Evolutionary conservation across 2,888 invertebrate species (phyloP), one percentile per base, ranked within the genome.

Genomic region (Tetranychus piercei): DNA sequence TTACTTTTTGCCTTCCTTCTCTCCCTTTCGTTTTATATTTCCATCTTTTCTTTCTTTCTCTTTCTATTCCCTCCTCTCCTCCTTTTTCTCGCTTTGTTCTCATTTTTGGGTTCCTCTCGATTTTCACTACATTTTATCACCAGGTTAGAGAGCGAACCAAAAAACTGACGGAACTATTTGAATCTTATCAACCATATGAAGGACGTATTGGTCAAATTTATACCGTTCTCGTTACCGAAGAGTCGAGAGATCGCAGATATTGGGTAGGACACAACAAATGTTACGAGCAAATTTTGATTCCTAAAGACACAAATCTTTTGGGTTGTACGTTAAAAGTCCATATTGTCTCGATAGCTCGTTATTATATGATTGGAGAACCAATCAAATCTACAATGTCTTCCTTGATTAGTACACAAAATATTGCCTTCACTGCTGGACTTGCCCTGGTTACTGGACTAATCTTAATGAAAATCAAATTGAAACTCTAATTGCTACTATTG

Each of bases 181-280:
- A 84, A 74, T 90, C 91, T 0, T 96, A 96, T 82, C 87, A 88
- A 76, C 92, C 94, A 0, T 96, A 95, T 81, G 85, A 85, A 1
- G 86, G 87, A 73, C 78, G 87, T 79, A 80, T 89, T 0, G 90
- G 89, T 1, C 83, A 88, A 78, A 81, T 84, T 0, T 88, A 93
- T 77, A 86, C 88, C 3, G 90, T 96, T 0, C 84, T 99, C 0
- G 92, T 97, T 0, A 96, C 96, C 0, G 99, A 99, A 82, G 83
- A 90, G 74, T 94, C 96, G 0, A 90, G 92, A 82, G 97, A 97
- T 82, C 89, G 89, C 78, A 86, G 89, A 76, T 89, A 92, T 82
- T 94, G 87, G 81, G 97, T 97, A 9, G 95, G 89, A 0, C 97
- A 99, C 83, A 97, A 96, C 83, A 91, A 94, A 81, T 90, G 84